Evolutionary conservation across 2,113 vertebrate genomes (phyloP).

Genomic region (Haliaeetus leucogaster): DNA sequence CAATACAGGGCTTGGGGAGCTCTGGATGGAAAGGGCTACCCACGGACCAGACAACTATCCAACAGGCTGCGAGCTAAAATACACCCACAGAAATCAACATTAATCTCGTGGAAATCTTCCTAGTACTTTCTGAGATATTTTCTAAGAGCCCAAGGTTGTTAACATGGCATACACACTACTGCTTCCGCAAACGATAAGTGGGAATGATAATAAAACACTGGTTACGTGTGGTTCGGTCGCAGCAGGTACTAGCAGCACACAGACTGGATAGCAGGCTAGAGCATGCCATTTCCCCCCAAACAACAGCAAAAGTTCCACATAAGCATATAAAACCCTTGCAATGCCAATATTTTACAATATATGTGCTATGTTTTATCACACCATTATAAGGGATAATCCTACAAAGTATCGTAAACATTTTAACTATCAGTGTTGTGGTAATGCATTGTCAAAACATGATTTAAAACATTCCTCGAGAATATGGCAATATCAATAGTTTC

Average conservation of each 20-base stretch:
- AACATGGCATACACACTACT: not conserved
- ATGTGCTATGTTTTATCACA: not conserved
- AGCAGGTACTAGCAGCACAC: not conserved
- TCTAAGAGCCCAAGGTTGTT: not conserved
- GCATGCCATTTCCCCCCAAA: not conserved
- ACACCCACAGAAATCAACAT: not conserved
- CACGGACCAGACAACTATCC: not conserved
- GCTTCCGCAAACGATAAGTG: not conserved
- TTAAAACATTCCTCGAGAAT: conserved; percentile 15
- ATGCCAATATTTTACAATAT: not conserved
- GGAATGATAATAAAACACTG: not conserved
- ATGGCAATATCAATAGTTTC: conserved; percentile 23
- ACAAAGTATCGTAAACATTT: conserved; percentile 1
- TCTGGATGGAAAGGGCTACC: not conserved
- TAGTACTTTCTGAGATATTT: not conserved
- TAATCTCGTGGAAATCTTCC: not conserved
- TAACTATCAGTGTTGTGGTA: not conserved
- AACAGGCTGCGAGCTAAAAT: not conserved
- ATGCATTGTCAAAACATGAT: conserved; percentile 31
- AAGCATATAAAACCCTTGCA: not conserved
- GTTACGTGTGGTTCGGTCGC: not conserved
- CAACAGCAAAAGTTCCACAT: not conserved
- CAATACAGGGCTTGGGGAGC: not conserved
- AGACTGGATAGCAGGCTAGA: not conserved
- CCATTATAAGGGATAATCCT: not conserved